These are phyloP conservation scores for Cosmopolites sordidus DNA, from an alignment of 2,888 invertebrate genomes.

Conservation along the genomic window DNA sequence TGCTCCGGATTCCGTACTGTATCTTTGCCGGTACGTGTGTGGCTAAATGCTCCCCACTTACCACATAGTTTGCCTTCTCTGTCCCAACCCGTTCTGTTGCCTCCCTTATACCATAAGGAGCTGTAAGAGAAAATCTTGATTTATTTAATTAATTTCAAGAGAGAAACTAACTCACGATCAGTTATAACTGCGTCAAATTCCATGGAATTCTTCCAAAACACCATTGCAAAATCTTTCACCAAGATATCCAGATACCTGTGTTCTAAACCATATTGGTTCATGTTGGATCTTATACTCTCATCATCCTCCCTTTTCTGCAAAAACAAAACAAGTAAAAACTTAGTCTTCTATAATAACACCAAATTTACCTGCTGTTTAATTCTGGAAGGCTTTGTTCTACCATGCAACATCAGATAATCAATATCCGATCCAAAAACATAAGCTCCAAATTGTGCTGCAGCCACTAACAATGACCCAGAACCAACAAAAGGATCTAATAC, in stretches of 20 bases:
- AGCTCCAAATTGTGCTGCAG: conserved; percentile 85
- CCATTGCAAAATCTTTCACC: conserved; percentile 86
- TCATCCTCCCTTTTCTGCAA: conserved; percentile 65
- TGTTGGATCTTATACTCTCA: conserved; percentile 85
- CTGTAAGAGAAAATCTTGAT: conserved; percentile 51
- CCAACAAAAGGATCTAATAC: conserved; percentile 93
- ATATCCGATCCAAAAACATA: conserved; percentile 89
- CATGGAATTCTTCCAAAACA: conserved; percentile 67
- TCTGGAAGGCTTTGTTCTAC: conserved; percentile 73
- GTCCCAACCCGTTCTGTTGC: conserved; percentile 83
- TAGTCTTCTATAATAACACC: background rate
- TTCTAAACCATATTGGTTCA: conserved; percentile 79
- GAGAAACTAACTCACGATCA: conserved; percentile 70
- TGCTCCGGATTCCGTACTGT: conserved; percentile 75
- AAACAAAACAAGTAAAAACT: background rate
- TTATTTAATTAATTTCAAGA: background rate
- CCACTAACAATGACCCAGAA: conserved; percentile 76
- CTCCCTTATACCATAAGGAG: conserved; percentile 97
- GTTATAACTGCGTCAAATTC: conserved; percentile 90
- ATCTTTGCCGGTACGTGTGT: conserved; percentile 81
- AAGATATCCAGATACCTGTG: conserved; percentile 79
- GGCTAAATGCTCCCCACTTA: conserved; percentile 61
- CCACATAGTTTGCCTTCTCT: conserved; percentile 54
- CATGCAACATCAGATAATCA: conserved; percentile 91
- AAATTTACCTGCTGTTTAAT: conserved; percentile 65